Percentiles rank a stretch among this genome's conserved stretches.
phyloP scores from a whole-genome alignment of 2,888 invertebrate genomes.

The Cephalotes varians region DNA sequence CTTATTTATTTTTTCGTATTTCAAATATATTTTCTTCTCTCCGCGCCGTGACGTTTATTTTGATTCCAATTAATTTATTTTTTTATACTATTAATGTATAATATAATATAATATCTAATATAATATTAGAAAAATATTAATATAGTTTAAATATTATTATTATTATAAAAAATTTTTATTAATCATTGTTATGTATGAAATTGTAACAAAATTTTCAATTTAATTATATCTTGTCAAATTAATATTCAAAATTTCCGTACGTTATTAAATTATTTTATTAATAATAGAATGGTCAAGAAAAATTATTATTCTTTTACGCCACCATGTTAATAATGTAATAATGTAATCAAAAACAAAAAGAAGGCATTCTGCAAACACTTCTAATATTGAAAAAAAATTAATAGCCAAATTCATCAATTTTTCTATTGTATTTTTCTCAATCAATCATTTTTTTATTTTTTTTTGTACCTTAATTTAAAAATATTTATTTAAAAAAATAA shows the following conservation, averaged over 20 bases:
- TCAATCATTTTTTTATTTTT: not conserved
- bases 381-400: too few relatives aligned
- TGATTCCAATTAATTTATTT: not conserved
- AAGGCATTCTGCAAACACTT: not conserved
- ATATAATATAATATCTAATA: too few relatives aligned
- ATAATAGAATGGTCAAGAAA: not conserved
- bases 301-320: not conserved
- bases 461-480: not conserved
- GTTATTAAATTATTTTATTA: constrained; percentile 3
- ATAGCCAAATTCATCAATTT: too few relatives aligned
- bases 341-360: not conserved
- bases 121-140: too few relatives aligned
- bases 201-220: not conserved
- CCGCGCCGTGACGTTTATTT: not conserved
- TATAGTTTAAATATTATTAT: too few relatives aligned
- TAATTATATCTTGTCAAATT: not conserved
- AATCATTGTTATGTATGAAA: not conserved
- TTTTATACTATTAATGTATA: not conserved
- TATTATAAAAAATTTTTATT: constrained; percentile 1
- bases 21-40: constrained; percentile 2
- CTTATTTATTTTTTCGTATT: not conserved
- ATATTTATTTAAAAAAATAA: not conserved
- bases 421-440: too few relatives aligned
- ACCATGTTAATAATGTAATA: not conserved
- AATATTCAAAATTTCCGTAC: not conserved